A percentile compares a stretch with the other conserved stretches of the same genome.
phyloP scores from a whole-genome alignment of 2,797 vertebrate species.

The Hemibagrus guttatus region DNA sequence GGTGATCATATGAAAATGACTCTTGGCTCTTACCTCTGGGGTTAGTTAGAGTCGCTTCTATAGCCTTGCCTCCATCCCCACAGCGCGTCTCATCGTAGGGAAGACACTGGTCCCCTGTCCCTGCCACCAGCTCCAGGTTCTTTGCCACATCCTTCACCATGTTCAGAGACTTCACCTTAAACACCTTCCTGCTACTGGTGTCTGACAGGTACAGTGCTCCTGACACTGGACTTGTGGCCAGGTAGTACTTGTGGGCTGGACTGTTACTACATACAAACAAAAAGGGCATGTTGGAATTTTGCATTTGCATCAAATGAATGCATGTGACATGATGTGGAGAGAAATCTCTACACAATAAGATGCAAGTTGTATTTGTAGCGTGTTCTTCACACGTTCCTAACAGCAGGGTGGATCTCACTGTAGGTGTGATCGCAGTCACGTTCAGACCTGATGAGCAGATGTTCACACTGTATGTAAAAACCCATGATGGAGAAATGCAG shows the following conservation, averaged over 20 bases:
- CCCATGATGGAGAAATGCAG: neutral
- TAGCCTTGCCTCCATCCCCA: constrained; percentile 93
- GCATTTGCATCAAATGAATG: neutral
- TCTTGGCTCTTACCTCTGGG: constrained; percentile 82
- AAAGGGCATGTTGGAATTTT: neutral
- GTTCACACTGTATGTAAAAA: constrained; percentile 7
- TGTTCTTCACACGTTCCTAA: neutral
- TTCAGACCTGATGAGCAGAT: neutral
- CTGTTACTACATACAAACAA: constrained; percentile 82
- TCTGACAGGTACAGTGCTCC: constrained; percentile 93
- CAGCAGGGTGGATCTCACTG: neutral
- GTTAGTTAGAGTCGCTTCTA: constrained; percentile 94
- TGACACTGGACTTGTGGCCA: constrained; percentile 89
- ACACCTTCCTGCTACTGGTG: constrained; percentile 94
- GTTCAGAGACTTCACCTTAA: constrained; percentile 88
- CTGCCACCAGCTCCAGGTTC: constrained; percentile 92
- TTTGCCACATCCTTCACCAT: constrained; percentile 91
- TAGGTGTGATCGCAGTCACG: neutral
- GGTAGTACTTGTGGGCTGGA: constrained; percentile 96
- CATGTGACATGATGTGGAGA: neutral
- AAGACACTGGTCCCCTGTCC: constrained; percentile 96
- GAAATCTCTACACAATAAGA: neutral
- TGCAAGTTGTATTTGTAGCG: neutral
- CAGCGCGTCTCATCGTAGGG: constrained; percentile 96
- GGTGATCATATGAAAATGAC: neutral